phyloP scores from a whole-genome alignment of 1,140 invertebrate species.

The Tigriopus japonicus region DNA sequence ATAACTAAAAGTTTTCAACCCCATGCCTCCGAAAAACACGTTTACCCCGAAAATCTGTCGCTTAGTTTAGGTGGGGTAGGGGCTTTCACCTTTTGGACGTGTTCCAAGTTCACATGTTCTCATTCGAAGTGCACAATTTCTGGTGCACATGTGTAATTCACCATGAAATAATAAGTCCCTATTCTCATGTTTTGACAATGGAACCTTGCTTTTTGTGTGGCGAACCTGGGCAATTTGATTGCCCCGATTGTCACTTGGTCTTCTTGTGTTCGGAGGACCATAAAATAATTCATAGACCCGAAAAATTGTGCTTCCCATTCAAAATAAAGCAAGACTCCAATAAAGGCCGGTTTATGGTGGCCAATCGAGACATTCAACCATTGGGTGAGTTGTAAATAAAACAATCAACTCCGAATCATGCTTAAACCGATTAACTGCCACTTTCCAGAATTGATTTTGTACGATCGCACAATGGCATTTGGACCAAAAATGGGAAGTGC shows the following conservation, averaged over 20 bases:
- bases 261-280: background rate
- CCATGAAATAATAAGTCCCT: too few species aligned
- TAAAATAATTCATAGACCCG: background rate
- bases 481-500: conserved; percentile 2
- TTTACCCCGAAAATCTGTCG: too few species aligned
- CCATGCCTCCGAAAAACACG: too few species aligned
- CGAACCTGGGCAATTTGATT: background rate
- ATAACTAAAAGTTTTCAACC: too few species aligned
- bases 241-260: background rate
- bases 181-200: background rate
- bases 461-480: background rate
- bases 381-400: background rate
- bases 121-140: too few species aligned
- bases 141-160: too few species aligned
- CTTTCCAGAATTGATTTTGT: conserved; percentile 4
- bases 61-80: too few species aligned
- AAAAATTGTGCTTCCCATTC: conserved; percentile 6
- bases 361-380: conserved; percentile 4
- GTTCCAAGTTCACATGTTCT: too few species aligned
- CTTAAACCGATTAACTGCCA: background rate
- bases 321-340: background rate
- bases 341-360: conserved; percentile 2
- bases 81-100: too few species aligned
- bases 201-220: background rate
- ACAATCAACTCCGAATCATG: background rate